Evolutionary conservation across 2,113 vertebrate species (phyloP).

Genomic region (Ciconia stormi): DNA sequence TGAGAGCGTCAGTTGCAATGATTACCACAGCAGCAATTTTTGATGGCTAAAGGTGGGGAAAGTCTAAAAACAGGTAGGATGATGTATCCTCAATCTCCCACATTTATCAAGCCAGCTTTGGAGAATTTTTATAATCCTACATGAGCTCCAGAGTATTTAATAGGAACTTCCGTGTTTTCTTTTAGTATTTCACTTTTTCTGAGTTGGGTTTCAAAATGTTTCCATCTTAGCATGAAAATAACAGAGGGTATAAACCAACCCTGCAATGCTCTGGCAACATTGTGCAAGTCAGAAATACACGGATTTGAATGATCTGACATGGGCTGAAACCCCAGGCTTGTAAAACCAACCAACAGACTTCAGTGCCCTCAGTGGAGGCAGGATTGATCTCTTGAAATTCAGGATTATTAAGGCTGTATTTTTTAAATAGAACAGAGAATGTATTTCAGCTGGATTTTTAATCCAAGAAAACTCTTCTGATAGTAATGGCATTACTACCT

Average conservation of each 20-base stretch:
- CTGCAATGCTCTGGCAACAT: not conserved
- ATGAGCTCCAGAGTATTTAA: not conserved
- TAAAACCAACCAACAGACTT: not conserved
- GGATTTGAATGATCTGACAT: not conserved
- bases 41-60: not conserved
- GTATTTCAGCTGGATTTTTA: constrained; percentile 27
- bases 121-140: not conserved
- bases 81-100: not conserved
- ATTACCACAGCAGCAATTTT: not conserved
- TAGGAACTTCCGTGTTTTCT: not conserved
- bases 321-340: not conserved
- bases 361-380: not conserved
- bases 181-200: not conserved
- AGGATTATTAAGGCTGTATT: not conserved
- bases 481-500: not conserved
- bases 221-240: not conserved
- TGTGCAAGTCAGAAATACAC: not conserved
- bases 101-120: not conserved
- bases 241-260: not conserved
- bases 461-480: not conserved
- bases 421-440: not conserved
- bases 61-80: not conserved
- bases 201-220: not conserved
- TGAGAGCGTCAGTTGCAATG: not conserved
- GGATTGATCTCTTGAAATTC: not conserved